Base-by-base conservation (phyloP, 2,113 vertebrate species). In the Nesogale talazaci region DNA sequence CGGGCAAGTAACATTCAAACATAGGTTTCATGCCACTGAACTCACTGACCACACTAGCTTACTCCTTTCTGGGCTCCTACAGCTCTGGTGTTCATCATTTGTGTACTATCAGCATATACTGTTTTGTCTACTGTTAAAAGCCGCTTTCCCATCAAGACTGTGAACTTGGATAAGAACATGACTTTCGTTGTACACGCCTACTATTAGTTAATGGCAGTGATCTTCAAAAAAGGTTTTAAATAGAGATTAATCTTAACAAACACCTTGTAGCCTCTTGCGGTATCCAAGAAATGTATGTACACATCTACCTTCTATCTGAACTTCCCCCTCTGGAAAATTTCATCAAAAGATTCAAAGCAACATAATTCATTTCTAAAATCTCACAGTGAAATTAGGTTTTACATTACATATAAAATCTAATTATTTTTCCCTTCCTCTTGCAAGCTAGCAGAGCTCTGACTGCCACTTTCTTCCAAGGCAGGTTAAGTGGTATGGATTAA, bases 291-390 rank as follows among this genome's bases (percentile, higher is more conserved):
- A 61, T 57, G 4, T 27, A 25, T 16, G 3, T 27, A 10, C 25
- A 29, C 3, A 52, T 56, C 80, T 75, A 81, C 16, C 1, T 36
- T 59, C 65, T 27, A 74, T 2, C 46, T 20, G 88, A 22, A 77
- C 72, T 94, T 52, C 10, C 81, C 17, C 75, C 75, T 85, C 69
- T 88, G 63, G 57, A 88, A 93, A 91, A 78, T 59, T 79, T 22
- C 57, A 27, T 52, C 27, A 63, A 81, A 90, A 95, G 34, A 77
- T 77, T 77, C 67, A 87, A 83, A 93, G 40, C 36, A 70, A 91
- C 74, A 88, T 19, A 69, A 80, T 2, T 90, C 56, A 87, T 83
- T 77, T 52, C 36, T 85, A 56, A 27, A 85, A 67, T 20, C 86
- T 77, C 57, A 63, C 27, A 72, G 59, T 81, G 85, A 88, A 87